Evolutionary conservation across 2,888 invertebrate species (phyloP), one percentile per base, ranked within the genome.

Genomic region (Cryptocheilus praepositus): DNA sequence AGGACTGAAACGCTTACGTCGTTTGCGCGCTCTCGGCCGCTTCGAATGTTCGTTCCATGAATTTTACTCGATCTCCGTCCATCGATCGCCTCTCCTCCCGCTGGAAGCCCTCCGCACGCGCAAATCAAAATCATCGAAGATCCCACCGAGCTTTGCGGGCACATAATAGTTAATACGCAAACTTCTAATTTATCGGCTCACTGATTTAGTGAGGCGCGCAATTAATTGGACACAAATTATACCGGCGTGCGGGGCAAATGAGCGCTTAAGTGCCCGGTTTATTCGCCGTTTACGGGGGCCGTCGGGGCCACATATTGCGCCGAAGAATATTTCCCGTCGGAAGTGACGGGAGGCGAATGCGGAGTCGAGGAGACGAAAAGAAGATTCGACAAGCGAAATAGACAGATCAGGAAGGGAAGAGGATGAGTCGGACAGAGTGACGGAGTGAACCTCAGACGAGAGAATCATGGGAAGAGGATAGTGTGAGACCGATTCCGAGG

Each of bases 171-270:
- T 68, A 68, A 68, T 63, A 65, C 60, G 65, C 36, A 52, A 65
- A 66, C 61, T 69, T 57, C 54, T 61, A 61, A 61, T 69, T 61
- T 61, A 66, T 61, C 52, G 58, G 51, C 65, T 61, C 53, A 58
- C 44, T 65, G 69, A 69, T 69, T 69, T 65, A 61, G 56, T 58
- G 59, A 68, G 68, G 51, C 43, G 52, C 57, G 51, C 65, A 66
- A 65, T 60, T 61, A 68, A 65, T 65, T 65, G 68, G 65, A 68
- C 61, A 57, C 58, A 55, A 66, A 44, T 66, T 66, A 66, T 60
- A 36, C 55, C 36, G 46, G 46, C 45, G 18, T 64, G 49, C 16
- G 22, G 36, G 22, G 11, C 61, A 62, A 66, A 63, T 44, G 66
- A 66, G 62, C 61, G 21, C 55, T 66, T 66, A 61, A 66, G 63